Base-by-base conservation (phyloP, 2,888 invertebrate genomes). In the Cephus pulcher region DNA sequence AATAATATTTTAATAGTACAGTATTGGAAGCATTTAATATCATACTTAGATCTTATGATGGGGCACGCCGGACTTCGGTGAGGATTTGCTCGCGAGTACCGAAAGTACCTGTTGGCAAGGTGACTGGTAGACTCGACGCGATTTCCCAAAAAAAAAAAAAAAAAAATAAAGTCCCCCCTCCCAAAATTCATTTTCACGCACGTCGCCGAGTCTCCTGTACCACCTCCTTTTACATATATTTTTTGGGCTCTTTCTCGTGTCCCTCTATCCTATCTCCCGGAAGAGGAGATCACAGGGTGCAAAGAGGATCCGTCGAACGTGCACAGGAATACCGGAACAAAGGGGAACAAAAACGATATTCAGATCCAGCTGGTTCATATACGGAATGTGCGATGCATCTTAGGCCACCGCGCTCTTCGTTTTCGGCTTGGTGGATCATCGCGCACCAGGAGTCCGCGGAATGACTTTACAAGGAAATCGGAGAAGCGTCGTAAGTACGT, bases 21-120 rank as follows among this genome's bases (percentile, higher is more conserved):
- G 83, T 90, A 89, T 89, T 90, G 90, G 90, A 91, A 91, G 91
- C 91, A 90, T 90, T 90, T 90, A 88, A 89, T 89, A 88, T 87
- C 87, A 88, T 91, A 89, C 82, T 86, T 89, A 85, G 83, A 83
- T 79, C 74, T 79, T 76, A 77, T 69, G 74, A 79, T 79, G 73
- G 76, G 79, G 79, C 80, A 23, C 56, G 76, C 76, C 76, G 71
- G 80, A 79, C 76, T 74, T 81, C 79, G 76, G 80, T 79, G 78
- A 78, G 75, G 77, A 78, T 75, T 75, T 73, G 69, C 78, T 85
- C 83, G 82, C 71, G 71, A 71, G 71, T 56, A 56, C 56, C 56
- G 23, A 23, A 23, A 23, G 56, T 56, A 23, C 15, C 56, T 40
- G 40, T 34, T 4, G 15, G 40, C 40, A 40, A 12, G 12, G 40